Conservation (phyloP, 1,140 invertebrate species). For the Apis florea region DNA sequence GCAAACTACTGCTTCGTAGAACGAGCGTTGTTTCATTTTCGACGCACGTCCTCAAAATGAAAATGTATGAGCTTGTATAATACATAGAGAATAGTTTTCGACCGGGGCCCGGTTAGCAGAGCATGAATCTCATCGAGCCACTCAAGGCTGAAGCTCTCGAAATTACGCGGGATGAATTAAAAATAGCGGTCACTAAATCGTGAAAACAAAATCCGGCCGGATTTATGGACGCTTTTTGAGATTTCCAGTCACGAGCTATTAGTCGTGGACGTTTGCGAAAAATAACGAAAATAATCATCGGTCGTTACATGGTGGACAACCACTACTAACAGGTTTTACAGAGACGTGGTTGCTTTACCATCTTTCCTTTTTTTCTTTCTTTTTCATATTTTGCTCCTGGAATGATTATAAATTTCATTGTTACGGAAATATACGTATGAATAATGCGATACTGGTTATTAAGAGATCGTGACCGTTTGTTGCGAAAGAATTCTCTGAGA, state of each 20-base stretch:
- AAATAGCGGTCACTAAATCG: constrained; percentile 50
- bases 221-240: constrained; percentile 48
- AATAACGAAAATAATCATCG: constrained; percentile 45
- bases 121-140: constrained; percentile 52
- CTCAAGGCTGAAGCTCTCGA: constrained; percentile 49
- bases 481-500: neutral
- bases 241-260: constrained; percentile 46
- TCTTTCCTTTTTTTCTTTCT: neutral
- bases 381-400: neutral
- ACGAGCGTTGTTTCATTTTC: constrained; percentile 49
- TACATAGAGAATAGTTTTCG: constrained; percentile 44
- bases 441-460: neutral
- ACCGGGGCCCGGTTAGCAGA: constrained; percentile 38
- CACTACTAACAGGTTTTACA: too few relatives aligned
- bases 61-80: constrained; percentile 50
- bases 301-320: neutral
- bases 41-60: constrained; percentile 53
- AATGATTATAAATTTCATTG: neutral
- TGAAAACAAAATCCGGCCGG: constrained; percentile 44
- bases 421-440: constrained; percentile 18
- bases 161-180: constrained; percentile 54
- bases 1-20: constrained; percentile 9
- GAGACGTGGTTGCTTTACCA: neutral
- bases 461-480: neutral
- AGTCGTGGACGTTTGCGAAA: constrained; percentile 40